Evolutionary conservation across 1,140 invertebrate species (phyloP).

Genomic region (Sitophilus oryzae): DNA sequence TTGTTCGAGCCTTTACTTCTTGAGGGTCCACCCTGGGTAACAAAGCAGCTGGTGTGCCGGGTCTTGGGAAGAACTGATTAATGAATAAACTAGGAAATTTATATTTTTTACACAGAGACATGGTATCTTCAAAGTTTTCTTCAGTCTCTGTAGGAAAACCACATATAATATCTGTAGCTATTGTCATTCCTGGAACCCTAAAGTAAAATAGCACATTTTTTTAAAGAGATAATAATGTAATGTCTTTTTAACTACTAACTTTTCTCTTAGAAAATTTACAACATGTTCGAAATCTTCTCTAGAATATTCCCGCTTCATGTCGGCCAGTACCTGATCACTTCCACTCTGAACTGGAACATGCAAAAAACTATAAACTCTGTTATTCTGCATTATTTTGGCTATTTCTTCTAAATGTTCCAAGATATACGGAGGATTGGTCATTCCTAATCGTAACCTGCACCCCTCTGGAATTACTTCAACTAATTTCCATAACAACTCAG

Average conservation of each 20-base stretch:
- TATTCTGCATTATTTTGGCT: slow-evolving; percentile 80
- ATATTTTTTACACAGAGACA: slow-evolving; percentile 79
- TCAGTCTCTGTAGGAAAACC: slow-evolving; percentile 97
- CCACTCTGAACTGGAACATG: slow-evolving; percentile 97
- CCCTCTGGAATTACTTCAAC: slow-evolving; percentile 86
- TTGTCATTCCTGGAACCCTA: slow-evolving; percentile 81
- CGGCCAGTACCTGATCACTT: slow-evolving; percentile 84
- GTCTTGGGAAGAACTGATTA: slow-evolving; percentile 95
- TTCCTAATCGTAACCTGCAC: slow-evolving; percentile 83
- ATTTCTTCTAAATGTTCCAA: slow-evolving; percentile 91
- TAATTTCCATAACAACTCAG: slow-evolving; percentile 79
- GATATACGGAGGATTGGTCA: slow-evolving; percentile 99
- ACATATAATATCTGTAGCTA: slow-evolving; percentile 98
- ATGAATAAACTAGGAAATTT: slow-evolving; percentile 94
- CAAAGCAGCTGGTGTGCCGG: slow-evolving; percentile 90
- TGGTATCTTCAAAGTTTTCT: slow-evolving; percentile 83
- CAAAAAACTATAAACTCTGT: slow-evolving; percentile 89
- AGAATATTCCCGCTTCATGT: slow-evolving; percentile 96
- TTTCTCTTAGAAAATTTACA: slow-evolving; percentile 74
- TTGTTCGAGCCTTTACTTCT: slow-evolving; percentile 86
- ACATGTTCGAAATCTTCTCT: slow-evolving; percentile 83
- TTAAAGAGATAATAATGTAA: too few relatives aligned
- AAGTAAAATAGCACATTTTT: too few relatives aligned
- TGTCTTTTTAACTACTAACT: slow-evolving; percentile 53
- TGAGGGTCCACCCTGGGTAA: slow-evolving; percentile 77